These are phyloP conservation scores for Burhinus bistriatus DNA, from an alignment of 2,113 vertebrate genomes.

Conservation along the genomic window DNA sequence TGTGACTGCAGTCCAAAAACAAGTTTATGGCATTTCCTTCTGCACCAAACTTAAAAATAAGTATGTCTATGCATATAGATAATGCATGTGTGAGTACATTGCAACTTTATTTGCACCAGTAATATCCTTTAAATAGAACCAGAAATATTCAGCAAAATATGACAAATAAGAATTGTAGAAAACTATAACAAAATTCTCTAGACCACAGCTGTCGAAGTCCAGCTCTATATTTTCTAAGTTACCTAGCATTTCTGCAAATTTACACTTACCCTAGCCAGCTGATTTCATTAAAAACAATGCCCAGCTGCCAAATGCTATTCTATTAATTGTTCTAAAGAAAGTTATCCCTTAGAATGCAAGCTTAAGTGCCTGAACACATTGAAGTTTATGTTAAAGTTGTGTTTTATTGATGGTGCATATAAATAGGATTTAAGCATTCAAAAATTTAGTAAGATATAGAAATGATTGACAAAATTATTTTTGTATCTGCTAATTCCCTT, in stretches of 20 bases:
- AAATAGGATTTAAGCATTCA: not conserved
- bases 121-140: not conserved
- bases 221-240: not conserved
- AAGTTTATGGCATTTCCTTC: not conserved
- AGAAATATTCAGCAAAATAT: not conserved
- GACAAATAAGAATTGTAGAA: not conserved
- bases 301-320: not conserved
- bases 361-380: not conserved
- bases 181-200: not conserved
- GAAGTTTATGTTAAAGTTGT: not conserved
- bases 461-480: not conserved
- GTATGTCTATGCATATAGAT: not conserved
- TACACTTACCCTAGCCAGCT: not conserved
- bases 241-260: not conserved
- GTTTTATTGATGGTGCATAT: not conserved
- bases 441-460: not conserved
- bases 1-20: not conserved
- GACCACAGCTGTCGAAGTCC: not conserved
- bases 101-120: not conserved
- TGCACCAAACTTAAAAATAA: not conserved
- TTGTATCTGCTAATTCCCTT: not conserved
- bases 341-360: not conserved
- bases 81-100: not conserved
- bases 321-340: not conserved
- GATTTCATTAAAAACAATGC: not conserved